Percentiles rank a stretch among this genome's conserved stretches.
These are phyloP conservation scores for Drosophila borborema DNA, from an alignment of 2,888 invertebrate genomes.

Conservation along the genomic window DNA sequence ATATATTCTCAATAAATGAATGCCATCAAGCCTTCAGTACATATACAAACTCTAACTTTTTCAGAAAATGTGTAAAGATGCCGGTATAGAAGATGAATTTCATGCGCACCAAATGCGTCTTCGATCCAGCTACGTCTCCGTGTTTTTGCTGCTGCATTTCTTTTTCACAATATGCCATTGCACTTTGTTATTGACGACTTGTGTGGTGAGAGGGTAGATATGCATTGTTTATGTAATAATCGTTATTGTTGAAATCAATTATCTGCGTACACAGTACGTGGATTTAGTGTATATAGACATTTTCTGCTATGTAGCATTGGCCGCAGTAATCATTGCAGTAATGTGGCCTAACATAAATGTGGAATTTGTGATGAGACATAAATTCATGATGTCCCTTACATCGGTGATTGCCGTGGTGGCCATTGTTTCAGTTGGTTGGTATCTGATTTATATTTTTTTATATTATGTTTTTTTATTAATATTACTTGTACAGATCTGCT, in stretches of 20 bases:
- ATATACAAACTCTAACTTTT: not conserved
- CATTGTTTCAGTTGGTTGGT: slow-evolving; percentile 41
- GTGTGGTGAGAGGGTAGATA: slow-evolving; percentile 38
- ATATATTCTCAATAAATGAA: not conserved
- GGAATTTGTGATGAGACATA: slow-evolving; percentile 1
- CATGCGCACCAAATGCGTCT: slow-evolving; percentile 23
- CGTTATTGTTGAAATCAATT: not conserved
- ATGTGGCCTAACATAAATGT: slow-evolving; percentile 40
- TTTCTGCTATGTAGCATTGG: not conserved
- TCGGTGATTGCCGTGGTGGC: slow-evolving; percentile 31
- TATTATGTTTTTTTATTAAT: not conserved
- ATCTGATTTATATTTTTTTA: not conserved
- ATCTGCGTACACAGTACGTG: not conserved
- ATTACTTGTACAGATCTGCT: slow-evolving; percentile 11
- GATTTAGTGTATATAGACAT: slow-evolving; percentile 40
- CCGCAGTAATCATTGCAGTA: slow-evolving; percentile 1
- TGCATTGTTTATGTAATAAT: not conserved
- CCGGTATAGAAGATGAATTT: slow-evolving; percentile 27
- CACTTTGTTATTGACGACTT: slow-evolving; percentile 23
- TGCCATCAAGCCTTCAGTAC: not conserved
- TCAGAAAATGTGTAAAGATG: slow-evolving; percentile 28
- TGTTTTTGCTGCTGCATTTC: slow-evolving; percentile 45
- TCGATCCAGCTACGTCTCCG: slow-evolving; percentile 11
- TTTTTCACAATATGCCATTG: slow-evolving; percentile 7
- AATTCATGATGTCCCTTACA: slow-evolving; percentile 38